Evolutionary conservation across 1,140 invertebrate species (phyloP).

Genomic region (Anadara kagoshimensis): DNA sequence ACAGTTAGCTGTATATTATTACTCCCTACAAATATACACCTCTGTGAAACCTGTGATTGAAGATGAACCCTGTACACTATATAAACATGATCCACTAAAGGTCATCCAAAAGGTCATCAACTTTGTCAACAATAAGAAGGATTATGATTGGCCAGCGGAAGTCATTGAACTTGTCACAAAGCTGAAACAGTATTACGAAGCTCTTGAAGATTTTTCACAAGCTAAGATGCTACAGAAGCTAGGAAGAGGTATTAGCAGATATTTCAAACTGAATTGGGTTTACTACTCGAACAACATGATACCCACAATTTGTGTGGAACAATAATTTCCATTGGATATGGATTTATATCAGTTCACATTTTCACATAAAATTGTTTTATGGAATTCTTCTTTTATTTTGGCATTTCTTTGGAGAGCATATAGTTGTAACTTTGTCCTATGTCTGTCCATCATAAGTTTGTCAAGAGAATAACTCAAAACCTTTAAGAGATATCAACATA

Average conservation of each 20-base stretch:
- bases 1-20: constrained; percentile 71
- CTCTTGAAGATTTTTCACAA: constrained; percentile 73
- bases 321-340: too few species aligned
- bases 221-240: constrained; percentile 71
- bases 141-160: constrained; percentile 48
- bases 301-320: too few species aligned
- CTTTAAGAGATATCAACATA: too few species aligned
- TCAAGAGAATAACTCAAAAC: too few species aligned
- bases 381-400: too few species aligned
- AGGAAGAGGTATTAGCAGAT: constrained; percentile 62
- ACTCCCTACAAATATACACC: constrained; percentile 66
- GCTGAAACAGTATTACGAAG: constrained; percentile 64
- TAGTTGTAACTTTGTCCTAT: too few species aligned
- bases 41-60: constrained; percentile 44
- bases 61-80: constrained; percentile 48
- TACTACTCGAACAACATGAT: too few species aligned
- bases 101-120: constrained; percentile 54
- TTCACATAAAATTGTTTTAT: too few species aligned
- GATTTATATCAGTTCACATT: too few species aligned
- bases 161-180: constrained; percentile 50
- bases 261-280: too few species aligned
- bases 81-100: constrained; percentile 55
- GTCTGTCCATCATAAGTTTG: too few species aligned
- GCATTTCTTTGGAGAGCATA: too few species aligned
- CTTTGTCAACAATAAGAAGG: constrained; percentile 44